Conservation (phyloP, 2,113 vertebrate species). For the Coregonus clupeaformis region DNA sequence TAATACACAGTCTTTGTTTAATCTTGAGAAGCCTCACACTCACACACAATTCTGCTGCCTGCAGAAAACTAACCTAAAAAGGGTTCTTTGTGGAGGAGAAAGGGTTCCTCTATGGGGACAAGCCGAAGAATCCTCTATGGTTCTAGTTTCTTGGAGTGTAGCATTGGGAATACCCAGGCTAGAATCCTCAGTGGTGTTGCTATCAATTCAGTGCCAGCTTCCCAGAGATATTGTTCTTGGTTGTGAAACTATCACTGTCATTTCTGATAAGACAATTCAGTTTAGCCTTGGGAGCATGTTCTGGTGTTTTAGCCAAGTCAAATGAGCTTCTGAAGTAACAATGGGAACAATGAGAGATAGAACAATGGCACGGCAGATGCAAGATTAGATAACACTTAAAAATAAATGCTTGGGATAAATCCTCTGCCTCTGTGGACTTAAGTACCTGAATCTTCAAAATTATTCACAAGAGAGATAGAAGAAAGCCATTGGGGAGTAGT, state of each 20-base stretch:
- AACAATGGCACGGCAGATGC: constrained; percentile 41
- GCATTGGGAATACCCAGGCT: neutral
- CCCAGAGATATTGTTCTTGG: constrained; percentile 28
- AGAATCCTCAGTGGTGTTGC: neutral
- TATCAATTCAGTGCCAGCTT: neutral
- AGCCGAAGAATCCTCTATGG: no score
- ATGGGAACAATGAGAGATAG: constrained; percentile 38
- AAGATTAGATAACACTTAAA: constrained; percentile 53
- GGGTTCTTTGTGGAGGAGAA: no score
- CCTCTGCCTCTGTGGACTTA: constrained; percentile 48
- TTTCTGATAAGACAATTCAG: neutral
- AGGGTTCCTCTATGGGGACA: no score
- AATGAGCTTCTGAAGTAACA: constrained; percentile 31
- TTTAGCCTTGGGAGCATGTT: constrained; percentile 35
- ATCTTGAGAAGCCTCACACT: constrained; percentile 20
- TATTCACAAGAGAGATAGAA: constrained; percentile 29
- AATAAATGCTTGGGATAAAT: constrained; percentile 43
- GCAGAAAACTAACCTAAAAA: neutral
- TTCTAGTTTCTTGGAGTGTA: no score
- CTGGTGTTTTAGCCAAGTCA: constrained; percentile 5
- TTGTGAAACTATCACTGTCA: constrained; percentile 34
- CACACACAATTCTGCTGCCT: no score
- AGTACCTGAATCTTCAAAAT: constrained; percentile 29
- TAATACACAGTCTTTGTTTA: neutral
- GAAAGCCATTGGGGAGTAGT: neutral